phyloP scores from a whole-genome alignment of 2,113 vertebrate genomes.

The Carassius carassius region DNA sequence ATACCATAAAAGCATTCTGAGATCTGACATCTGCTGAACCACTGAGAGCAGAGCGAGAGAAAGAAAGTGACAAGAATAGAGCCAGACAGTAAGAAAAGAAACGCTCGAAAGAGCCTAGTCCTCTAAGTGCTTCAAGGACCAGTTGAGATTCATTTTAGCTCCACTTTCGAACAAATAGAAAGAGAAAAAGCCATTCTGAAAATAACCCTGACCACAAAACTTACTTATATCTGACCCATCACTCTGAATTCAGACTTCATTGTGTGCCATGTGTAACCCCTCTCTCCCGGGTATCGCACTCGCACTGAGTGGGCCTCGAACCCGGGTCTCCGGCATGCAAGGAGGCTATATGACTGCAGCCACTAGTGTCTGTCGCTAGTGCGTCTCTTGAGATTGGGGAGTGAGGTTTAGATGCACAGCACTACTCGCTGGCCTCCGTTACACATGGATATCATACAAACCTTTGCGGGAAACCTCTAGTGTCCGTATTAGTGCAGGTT shows the following conservation, averaged over 20 bases:
- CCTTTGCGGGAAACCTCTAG: background rate
- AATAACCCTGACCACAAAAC: conserved; percentile 2
- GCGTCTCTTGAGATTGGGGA: no score
- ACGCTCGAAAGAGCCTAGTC: conserved; percentile 17
- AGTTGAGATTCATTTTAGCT: conserved; percentile 3
- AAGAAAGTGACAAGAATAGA: conserved; percentile 29
- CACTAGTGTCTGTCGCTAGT: no score
- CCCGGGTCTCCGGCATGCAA: no score
- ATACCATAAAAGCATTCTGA: conserved; percentile 53
- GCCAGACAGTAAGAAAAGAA: conserved; percentile 7
- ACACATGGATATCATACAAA: background rate
- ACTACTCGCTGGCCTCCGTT: no score
- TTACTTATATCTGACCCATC: background rate
- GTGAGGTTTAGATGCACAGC: no score
- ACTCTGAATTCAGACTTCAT: background rate
- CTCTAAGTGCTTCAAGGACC: conserved; percentile 22
- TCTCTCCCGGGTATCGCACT: no score
- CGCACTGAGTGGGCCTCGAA: no score
- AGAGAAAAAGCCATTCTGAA: conserved; percentile 18
- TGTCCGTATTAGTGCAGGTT: conserved; percentile 28
- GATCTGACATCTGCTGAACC: conserved; percentile 49
- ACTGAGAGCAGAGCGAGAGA: conserved; percentile 6
- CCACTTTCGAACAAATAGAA: background rate
- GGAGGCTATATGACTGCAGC: no score
- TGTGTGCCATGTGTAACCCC: background rate